These are phyloP conservation scores for Arremon brunneinucha DNA, from an alignment of 2,797 vertebrate genomes.

Conservation along the genomic window DNA sequence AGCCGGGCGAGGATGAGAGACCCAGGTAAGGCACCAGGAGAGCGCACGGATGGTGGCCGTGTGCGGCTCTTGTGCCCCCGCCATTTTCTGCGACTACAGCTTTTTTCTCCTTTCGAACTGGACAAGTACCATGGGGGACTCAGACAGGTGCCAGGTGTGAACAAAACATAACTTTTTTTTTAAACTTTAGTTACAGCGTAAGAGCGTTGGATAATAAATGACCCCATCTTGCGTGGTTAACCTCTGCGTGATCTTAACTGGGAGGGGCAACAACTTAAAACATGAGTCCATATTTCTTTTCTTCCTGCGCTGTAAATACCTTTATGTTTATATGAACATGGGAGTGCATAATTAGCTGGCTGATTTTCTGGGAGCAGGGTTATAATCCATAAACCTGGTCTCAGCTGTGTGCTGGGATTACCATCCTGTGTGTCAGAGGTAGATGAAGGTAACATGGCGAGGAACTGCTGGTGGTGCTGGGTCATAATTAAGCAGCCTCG, in stretches of 20 bases:
- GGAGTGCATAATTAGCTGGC: background rate
- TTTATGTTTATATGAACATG: background rate
- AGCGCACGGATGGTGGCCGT: fast-evolving
- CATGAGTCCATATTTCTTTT: background rate
- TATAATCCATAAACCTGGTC: too few relatives aligned
- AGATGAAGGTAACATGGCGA: background rate
- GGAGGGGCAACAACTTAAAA: background rate
- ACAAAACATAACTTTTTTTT: background rate
- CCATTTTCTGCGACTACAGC: background rate
- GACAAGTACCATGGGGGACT: fast-evolving
- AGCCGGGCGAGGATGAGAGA: background rate
- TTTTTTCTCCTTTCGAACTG: background rate
- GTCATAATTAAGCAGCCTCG: background rate
- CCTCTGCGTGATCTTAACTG: background rate
- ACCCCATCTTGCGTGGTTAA: background rate
- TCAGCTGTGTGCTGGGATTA: fast-evolving
- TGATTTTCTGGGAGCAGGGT: background rate
- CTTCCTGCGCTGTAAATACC: background rate
- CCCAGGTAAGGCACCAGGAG: background rate
- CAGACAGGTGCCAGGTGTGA: background rate
- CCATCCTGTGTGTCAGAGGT: fast-evolving
- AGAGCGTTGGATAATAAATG: background rate
- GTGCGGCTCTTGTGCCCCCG: background rate
- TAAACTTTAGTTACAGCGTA: background rate
- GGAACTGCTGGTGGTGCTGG: background rate